Base-by-base conservation (phyloP, 2,888 invertebrate genomes). In the Drosophila hamatofila region DNA sequence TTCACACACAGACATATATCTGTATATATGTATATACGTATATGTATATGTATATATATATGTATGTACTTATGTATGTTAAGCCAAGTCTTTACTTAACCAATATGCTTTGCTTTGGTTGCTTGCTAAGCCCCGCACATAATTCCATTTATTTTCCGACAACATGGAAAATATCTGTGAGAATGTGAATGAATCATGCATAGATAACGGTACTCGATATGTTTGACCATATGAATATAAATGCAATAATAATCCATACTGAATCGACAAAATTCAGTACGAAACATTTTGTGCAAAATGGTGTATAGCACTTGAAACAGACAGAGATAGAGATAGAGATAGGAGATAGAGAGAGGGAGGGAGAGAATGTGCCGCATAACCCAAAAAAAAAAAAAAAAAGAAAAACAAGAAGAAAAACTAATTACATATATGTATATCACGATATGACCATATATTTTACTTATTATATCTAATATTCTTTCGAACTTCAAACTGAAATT, bases 81-180 rank as follows among this genome's bases (percentile, higher is more conserved):
- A 25, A 49, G 23, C 35, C 51, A 21, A 49, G 71, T 61, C 48
- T 30, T 48, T 27, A 27, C 42, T 21, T 5, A 27, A 21, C 14
- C 52, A 33, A 25, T 33, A 27, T 51, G 41, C 33, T 52, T 51
- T 66, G 51, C 63, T 42, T 18, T 11, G 39, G 18, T 37, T 46
- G 46, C 33, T 12, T 18, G 35, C 30, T 37, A 41, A 39, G 62
- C 41, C 63, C 27, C 2, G 2, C 44, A 27, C 21, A 37, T 56
- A 59, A 79, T 60, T 77, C 80, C 76, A 62, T 75, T 54, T 80
- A 75, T 78, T 78, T 78, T 80, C 63, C 71, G 44, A 16, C 23
- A 4, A n/a, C 37, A 46, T 71, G 80, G 72, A 76, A 78, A 78
- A 80, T 76, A 80, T 61, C 27, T 61, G 35, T 37, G 27, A 63